phyloP scores from a whole-genome alignment of 2,888 invertebrate species.

The Uloborus plumipes region DNA sequence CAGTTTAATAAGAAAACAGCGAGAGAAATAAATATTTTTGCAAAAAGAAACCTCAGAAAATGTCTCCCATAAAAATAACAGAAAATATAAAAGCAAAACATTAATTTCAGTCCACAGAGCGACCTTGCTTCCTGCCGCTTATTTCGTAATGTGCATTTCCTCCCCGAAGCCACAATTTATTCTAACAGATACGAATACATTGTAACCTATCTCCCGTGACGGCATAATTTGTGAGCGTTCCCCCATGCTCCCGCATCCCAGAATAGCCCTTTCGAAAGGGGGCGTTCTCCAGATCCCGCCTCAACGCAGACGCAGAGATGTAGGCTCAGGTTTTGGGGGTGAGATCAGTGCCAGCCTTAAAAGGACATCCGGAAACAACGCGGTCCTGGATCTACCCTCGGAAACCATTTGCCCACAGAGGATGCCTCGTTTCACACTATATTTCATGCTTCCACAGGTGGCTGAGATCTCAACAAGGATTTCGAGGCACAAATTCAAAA shows the following conservation, averaged over 20 bases:
- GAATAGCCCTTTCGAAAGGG: constrained; percentile 18
- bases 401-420: constrained; percentile 31
- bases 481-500: no score
- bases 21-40: no score
- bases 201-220: no score
- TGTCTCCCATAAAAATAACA: no score
- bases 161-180: background rate
- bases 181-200: no score
- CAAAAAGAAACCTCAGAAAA: no score
- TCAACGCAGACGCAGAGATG: constrained; percentile 24
- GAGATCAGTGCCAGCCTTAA: constrained; percentile 55
- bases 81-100: no score
- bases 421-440: background rate
- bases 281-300: constrained; percentile 34
- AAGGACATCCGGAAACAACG: constrained; percentile 55
- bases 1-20: no score
- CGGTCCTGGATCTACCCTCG: constrained; percentile 6
- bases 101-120: no score
- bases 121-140: no score
- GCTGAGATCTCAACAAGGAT: background rate
- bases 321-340: constrained; percentile 45
- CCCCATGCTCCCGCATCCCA: constrained; percentile 14
- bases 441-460: background rate
- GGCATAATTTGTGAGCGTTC: background rate
- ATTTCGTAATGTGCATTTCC: constrained; percentile 7